These are phyloP conservation scores for Lytechinus pictus DNA, from an alignment of 35 echinoderm and acorn worm genomes.

Conservation along the genomic window DNA sequence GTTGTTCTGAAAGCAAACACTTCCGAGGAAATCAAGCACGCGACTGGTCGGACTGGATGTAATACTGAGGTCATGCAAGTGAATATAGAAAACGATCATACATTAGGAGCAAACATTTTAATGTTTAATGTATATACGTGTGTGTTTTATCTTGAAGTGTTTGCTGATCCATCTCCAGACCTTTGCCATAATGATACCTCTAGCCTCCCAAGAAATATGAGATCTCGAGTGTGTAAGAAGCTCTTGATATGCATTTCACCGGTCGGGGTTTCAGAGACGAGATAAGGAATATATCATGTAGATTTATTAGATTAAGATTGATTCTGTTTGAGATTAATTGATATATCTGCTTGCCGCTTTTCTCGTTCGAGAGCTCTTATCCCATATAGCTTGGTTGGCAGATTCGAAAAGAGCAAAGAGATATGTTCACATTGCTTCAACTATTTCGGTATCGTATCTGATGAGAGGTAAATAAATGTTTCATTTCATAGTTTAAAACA, in stretches of 20 bases:
- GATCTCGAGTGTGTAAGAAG: not conserved
- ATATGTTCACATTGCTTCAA: not conserved
- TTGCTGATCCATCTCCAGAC: not conserved
- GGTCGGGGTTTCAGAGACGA: not conserved
- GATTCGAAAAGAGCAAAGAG: not conserved
- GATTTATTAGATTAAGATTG: not conserved
- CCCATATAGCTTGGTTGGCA: not conserved
- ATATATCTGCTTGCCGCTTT: constrained; percentile 11
- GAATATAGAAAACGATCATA: not conserved
- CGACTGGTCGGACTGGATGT: not conserved
- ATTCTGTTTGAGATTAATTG: constrained; percentile 20
- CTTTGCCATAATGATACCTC: not conserved
- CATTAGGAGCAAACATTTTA: not conserved
- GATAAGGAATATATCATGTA: not conserved
- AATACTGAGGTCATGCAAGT: not conserved
- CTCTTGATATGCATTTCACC: not conserved
- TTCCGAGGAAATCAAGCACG: not conserved
- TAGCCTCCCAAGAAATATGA: not conserved
- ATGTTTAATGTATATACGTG: constrained; percentile 14
- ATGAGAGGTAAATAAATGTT: not conserved
- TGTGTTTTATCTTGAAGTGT: not conserved
- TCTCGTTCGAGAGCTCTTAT: not conserved
- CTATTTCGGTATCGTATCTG: not conserved
- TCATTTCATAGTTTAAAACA: not conserved
- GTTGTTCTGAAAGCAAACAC: not conserved